Evolutionary conservation across 2,888 invertebrate genomes (phyloP), one percentile per base, ranked within the genome.

Genomic region (Oeneis ivallda): DNA sequence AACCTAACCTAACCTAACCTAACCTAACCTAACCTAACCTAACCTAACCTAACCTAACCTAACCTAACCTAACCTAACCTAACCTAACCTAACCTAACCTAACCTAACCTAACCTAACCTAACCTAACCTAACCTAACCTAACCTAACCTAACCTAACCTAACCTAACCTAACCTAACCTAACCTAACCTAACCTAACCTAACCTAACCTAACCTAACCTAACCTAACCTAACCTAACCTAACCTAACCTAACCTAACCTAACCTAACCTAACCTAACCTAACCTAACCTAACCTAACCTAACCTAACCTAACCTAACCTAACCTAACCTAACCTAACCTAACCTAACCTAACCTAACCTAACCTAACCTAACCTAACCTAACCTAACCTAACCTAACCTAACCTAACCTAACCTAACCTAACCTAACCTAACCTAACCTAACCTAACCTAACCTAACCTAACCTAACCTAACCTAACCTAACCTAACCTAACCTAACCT

Each of bases 1-100:
- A 47, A 47, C 59, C 59, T 59, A 59, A 47, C 59, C 59, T 59
- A 59, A 59, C 47, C 47, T 47, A 41, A 17, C 57, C 57, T 57
- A 57, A 41, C 57, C 47, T 47, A 47, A 47, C 47, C 47, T 47
- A 47, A 47, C 47, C 47, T 47, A 15, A 37, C 37, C 37, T 37
- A 37, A 37, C 37, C 37, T 37, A 37, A 37, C 47, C 15, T 47
- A 11, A n/a, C 15, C 13, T 15, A 47, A 47, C 47, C 15, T 47
- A 11, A 47, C 47, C 13, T n/a, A 11, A 11, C 15, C n/a, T 47
- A 47, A 47, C 47, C 47, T 47, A 47, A 47, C 47, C 47, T 47
- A 15, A 15, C 47, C 47, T 47, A 47, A 47, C 47, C 47, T 47
- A 47, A 47, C 47, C 47, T 47, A 47, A 47, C 47, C 47, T 47